Base-by-base conservation (phyloP, 2,888 invertebrate genomes). In the Scaptomyza polygonia region DNA sequence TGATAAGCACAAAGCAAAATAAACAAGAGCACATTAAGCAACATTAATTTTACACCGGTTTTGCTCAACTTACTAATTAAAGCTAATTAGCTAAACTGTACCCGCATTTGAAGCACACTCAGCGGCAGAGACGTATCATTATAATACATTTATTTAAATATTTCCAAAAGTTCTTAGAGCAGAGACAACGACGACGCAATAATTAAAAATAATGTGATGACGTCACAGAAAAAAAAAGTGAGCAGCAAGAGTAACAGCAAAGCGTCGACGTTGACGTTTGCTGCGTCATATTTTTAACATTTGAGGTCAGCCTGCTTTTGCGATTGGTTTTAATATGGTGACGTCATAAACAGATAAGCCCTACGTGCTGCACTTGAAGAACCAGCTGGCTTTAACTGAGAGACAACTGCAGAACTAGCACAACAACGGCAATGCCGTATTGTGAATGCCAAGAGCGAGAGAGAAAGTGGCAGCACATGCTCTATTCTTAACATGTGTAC, bases 191-290 rank as follows among this genome's bases (percentile, higher is more conserved):
- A 36, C 59, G 48, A 72, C 66, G 77, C 62, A 67, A 82, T 75
- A 67, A 77, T 79, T 82, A 83, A 49, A 79, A 82, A 79, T 82
- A 82, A 69, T 67, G 64, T 56, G 72, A 69, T 82, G 81, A 82
- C 81, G 81, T 82, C 86, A 82, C 77, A 18, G 1, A 8, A 30
- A 12, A 16, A 1, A 12, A 16, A 1, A 45, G 29, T 7, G 47
- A 18, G 30, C 48, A 66, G 52, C 44, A 32, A 45, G 48, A 53
- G 34, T 54, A 39, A 12, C 43, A 27, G 18, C 16, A 18, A 29
- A 32, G 18, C 64, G 12, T 55, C 51, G 18, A 18, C 45, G 53
- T 36, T 39, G 29, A 1, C 52, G 36, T 16, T 9, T 4, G 16
- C 25, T 12, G 49, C 36, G 44, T 53, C 51, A 47, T 55, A 47